Evolutionary conservation across 1,140 invertebrate species (phyloP).

Genomic region (Reticulitermes speratus): DNA sequence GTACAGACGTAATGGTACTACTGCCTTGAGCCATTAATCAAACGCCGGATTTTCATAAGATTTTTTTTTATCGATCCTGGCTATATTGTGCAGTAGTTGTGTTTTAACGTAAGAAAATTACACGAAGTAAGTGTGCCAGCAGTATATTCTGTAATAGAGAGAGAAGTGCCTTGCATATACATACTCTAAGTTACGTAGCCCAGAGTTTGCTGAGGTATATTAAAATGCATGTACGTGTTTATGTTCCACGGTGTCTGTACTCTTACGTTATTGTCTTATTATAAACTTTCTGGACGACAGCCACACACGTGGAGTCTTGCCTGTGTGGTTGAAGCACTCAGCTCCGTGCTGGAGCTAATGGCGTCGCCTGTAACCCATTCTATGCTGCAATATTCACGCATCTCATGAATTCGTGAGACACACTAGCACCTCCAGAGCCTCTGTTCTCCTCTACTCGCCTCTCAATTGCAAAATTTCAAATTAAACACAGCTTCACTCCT

Average conservation of each 20-base stretch:
- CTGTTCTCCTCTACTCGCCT: background rate
- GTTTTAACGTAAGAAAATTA: no score
- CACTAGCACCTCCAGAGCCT: background rate
- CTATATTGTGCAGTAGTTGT: no score
- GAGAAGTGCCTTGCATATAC: no score
- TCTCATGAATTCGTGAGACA: constrained; percentile 9
- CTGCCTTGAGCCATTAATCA: no score
- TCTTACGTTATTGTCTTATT: background rate
- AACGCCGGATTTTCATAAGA: no score
- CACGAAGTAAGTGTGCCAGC: no score
- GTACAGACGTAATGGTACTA: no score
- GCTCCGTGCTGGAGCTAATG: background rate
- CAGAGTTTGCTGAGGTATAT: no score
- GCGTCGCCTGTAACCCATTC: background rate
- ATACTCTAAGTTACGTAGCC: no score
- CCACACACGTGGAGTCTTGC: background rate
- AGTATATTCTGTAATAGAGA: no score
- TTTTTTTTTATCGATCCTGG: no score
- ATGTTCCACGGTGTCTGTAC: background rate
- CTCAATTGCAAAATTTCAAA: background rate
- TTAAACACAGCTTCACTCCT: background rate
- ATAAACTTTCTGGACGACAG: background rate
- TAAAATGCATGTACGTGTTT: no score
- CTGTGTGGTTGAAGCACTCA: constrained; percentile 1
- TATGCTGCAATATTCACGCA: background rate